These are phyloP conservation scores for Semaprochilodus insignis DNA, from an alignment of 2,797 vertebrate genomes.

Conservation along the genomic window DNA sequence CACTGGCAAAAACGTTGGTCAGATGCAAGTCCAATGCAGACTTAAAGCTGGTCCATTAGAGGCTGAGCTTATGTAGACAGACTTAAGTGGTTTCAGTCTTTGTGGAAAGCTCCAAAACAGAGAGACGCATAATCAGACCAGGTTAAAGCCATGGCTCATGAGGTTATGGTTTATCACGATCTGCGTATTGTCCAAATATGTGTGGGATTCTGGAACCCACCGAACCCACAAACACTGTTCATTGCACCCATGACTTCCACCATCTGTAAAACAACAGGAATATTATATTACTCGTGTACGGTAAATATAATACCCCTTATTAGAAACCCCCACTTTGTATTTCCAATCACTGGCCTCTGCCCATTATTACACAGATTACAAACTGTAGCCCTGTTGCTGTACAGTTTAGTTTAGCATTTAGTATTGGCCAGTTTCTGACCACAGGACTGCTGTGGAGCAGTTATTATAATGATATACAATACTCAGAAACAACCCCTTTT, in stretches of 20 bases:
- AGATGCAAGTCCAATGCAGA: not conserved
- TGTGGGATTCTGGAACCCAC: conserved; percentile 18
- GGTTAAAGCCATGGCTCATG: conserved; percentile 13
- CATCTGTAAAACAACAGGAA: not conserved
- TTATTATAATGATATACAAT: no score
- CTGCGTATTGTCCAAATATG: not conserved
- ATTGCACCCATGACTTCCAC: not conserved
- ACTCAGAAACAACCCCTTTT: no score
- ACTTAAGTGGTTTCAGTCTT: not conserved
- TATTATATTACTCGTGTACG: not conserved
- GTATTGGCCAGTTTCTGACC: no score
- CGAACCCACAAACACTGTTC: conserved; percentile 20
- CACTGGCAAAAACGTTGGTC: no score
- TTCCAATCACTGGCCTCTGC: no score
- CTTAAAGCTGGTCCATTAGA: not conserved
- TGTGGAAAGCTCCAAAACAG: not conserved
- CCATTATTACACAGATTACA: no score
- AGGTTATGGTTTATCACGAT: conserved; percentile 6
- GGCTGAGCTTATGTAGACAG: not conserved
- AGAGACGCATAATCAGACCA: not conserved
- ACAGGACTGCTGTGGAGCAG: no score
- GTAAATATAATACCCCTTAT: no score
- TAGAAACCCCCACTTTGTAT: no score
- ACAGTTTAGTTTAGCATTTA: no score
- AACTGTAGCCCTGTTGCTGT: no score